A percentile compares a stretch with the other conserved stretches of the same genome.
phyloP scores from a whole-genome alignment of 2,113 vertebrate genomes.

The Opisthocomus hoazin region DNA sequence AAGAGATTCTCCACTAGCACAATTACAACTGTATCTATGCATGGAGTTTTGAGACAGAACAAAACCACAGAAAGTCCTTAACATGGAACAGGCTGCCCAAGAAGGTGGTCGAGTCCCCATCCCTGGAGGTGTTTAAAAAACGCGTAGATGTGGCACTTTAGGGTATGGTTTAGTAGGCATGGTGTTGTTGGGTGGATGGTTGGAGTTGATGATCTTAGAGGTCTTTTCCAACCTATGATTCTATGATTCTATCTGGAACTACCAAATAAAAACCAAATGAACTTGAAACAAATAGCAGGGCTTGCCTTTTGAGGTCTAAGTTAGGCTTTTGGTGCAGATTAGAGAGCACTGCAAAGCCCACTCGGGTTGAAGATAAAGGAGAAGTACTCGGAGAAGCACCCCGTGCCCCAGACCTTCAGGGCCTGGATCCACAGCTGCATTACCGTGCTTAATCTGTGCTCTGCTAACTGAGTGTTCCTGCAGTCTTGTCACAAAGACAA shows the following conservation, averaged over 20 bases:
- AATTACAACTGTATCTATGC: neutral
- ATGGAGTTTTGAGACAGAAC: neutral
- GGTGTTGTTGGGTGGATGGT: too few species aligned
- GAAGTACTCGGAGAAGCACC: neutral
- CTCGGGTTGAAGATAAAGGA: neutral
- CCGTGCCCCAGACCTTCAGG: neutral
- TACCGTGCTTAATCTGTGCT: neutral
- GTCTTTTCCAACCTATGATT: too few species aligned
- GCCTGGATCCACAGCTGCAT: neutral
- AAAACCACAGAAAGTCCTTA: neutral
- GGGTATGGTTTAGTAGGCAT: too few species aligned
- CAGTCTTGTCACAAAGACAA: neutral
- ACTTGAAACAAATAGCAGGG: neutral
- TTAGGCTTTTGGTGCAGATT: neutral
- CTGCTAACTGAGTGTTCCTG: neutral
- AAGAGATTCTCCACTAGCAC: neutral
- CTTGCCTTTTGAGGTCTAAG: neutral
- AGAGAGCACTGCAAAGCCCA: neutral
- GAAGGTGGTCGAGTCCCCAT: too few species aligned
- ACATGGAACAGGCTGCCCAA: too few species aligned
- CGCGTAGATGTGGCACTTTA: too few species aligned
- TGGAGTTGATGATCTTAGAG: too few species aligned
- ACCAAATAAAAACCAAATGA: neutral
- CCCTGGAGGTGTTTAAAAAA: too few species aligned
- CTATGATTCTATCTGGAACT: too few species aligned